Percentiles rank a stretch among this genome's conserved stretches.
Conservation (phyloP, 1,140 invertebrate genomes). For the Leptinotarsa lineolata region DNA sequence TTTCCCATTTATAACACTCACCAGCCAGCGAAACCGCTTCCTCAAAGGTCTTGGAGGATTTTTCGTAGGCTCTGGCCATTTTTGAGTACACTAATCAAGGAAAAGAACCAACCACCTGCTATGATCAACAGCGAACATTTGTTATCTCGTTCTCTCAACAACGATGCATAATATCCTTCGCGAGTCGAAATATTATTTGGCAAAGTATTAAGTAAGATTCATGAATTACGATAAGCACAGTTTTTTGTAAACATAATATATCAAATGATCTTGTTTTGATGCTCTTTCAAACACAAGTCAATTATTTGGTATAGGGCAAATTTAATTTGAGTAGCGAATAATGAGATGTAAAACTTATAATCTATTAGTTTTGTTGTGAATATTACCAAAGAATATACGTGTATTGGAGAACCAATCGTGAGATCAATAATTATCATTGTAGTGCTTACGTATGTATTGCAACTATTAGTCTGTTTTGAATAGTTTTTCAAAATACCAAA, state of each 20-base stretch:
- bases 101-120: background rate
- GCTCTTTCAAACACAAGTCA: background rate
- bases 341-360: too few relatives aligned
- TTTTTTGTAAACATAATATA: slow-evolving; percentile 1
- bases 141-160: background rate
- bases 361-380: too few relatives aligned
- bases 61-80: slow-evolving; percentile 1
- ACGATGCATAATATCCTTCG: background rate
- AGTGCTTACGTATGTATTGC: too few relatives aligned
- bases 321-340: too few relatives aligned
- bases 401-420: too few relatives aligned
- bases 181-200: background rate
- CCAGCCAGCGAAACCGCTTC: background rate
- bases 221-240: background rate
- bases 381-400: too few relatives aligned
- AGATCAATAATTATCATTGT: too few relatives aligned
- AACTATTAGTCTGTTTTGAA: too few relatives aligned
- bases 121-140: background rate
- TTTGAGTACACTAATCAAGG: background rate
- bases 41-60: background rate
- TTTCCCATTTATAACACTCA: background rate
- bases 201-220: background rate
- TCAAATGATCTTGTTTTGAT: slow-evolving; percentile 3
- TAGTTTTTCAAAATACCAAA: too few relatives aligned
- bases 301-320: too few relatives aligned